Evolutionary conservation across 2,113 vertebrate genomes (phyloP), one percentile per base, ranked within the genome.

Genomic region (Poeciliopsis occidentalis): DNA sequence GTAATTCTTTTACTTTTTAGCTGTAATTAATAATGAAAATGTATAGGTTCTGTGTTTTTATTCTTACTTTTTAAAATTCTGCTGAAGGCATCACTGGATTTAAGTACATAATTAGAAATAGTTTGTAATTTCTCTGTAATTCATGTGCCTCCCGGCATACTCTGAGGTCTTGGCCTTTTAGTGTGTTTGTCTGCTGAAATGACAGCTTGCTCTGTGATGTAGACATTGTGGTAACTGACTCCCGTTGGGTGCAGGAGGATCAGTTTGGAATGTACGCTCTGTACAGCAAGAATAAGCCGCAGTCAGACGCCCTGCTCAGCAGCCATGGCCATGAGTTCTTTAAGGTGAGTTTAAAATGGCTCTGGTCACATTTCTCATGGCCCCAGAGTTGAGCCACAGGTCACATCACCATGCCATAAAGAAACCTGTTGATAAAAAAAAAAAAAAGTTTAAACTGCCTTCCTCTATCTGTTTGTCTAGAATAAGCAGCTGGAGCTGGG

Each of bases 231-330:
- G 71, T 89, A 85, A 92, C 83, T 70, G 92, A 81, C 90, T 78
- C 74, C 81, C 82, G 73, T 71, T 85, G 80, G 87, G 69, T 91
- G 70, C 91, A 96, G 95, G 96, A 96, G 85, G 95, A 96, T 86
- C 94, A 96, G 92, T 96, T 97, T 86, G 94, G 95, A 74, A 93
- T 96, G 94, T 96, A 96, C 62, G 95, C 95, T 0, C 91, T 96
- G 32, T 97, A 97, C 90, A 97, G 96, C 92, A 97, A 96, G 91
- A 97, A 97, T 90, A 97, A 96, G 85, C 96, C 96, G 0, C 94
- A 92, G 83, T 96, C 96, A 0, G 96, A 97, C 15, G 54, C 90
- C 17, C 88, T 96, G 78, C 94, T 97, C 81, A 88, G 90, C 77
- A 95, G 95, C 90, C 95, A 95, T 0, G 95, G 95, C 31, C 95